Conservation (phyloP, 2,113 vertebrate species). For the Myrmecophaga tridactyla region DNA sequence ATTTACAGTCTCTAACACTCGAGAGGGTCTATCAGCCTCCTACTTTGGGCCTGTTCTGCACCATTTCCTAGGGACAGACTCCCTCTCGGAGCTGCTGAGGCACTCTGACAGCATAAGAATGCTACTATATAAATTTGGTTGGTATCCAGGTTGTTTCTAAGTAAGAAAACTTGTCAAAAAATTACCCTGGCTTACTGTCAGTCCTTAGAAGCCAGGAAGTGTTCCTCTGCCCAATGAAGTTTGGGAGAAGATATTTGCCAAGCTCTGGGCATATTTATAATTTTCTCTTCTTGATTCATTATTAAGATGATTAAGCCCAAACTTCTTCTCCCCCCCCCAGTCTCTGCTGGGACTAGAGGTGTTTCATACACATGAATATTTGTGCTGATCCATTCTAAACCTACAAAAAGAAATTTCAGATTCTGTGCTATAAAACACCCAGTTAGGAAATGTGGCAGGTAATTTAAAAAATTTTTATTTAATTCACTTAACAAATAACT, state of each 20-base stretch:
- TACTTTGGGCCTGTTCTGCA: not conserved
- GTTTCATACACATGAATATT: not conserved
- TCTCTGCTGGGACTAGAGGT: not conserved
- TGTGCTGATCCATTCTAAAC: not conserved
- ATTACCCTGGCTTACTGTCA: constrained; percentile 25
- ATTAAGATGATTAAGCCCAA: not conserved
- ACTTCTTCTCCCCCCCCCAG: not conserved
- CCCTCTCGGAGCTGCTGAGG: not conserved
- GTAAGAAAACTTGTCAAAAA: constrained; percentile 51
- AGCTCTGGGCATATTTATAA: constrained; percentile 29
- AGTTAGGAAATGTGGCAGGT: not conserved
- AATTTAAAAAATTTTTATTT: not conserved
- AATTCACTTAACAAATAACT: not conserved
- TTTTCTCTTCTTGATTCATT: constrained; percentile 36
- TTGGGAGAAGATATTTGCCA: not conserved
- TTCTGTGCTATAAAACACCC: not conserved
- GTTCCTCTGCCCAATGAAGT: constrained; percentile 19
- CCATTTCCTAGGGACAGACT: constrained; percentile 17
- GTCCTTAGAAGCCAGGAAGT: not conserved
- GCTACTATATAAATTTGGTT: not conserved
- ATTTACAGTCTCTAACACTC: not conserved
- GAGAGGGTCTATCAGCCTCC: not conserved
- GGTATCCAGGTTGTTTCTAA: constrained; percentile 31
- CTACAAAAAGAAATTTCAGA: not conserved
- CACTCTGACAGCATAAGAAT: not conserved